Evolutionary conservation across 2,888 invertebrate genomes (phyloP).

Genomic region (Cephus rjabovi): DNA sequence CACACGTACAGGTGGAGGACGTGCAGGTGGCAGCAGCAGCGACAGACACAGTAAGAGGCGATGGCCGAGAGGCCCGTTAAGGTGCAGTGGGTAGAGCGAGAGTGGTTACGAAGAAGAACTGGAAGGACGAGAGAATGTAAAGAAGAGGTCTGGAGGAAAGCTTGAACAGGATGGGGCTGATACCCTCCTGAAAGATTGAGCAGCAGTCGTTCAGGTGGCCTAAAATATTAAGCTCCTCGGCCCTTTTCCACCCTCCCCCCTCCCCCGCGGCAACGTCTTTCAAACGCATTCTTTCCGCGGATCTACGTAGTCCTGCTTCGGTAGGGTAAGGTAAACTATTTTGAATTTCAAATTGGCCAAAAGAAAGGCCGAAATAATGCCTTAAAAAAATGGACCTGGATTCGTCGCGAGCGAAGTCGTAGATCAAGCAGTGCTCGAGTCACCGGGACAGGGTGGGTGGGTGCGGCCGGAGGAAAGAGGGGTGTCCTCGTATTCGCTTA

Average conservation of each 20-base stretch:
- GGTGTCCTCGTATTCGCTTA: too few relatives aligned
- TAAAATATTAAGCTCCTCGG: constrained; percentile 42
- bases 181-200: constrained; percentile 34
- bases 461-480: too few relatives aligned
- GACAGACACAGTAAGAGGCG: constrained; percentile 6
- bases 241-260: constrained; percentile 14
- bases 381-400: not conserved
- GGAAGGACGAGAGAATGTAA: constrained; percentile 6
- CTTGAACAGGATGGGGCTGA: constrained; percentile 10
- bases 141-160: constrained; percentile 2
- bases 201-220: constrained; percentile 19
- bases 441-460: not conserved
- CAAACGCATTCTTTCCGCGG: constrained; percentile 6
- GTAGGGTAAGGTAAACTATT: constrained; percentile 46
- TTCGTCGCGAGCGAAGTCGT: constrained; percentile 1
- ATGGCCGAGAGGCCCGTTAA: not conserved
- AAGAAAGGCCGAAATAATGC: constrained; percentile 35
- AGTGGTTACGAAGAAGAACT: constrained; percentile 12
- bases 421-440: constrained; percentile 4
- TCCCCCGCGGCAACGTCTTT: not conserved
- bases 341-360: constrained; percentile 53
- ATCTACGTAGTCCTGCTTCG: constrained; percentile 12
- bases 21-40: too few relatives aligned
- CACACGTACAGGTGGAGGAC: too few relatives aligned
- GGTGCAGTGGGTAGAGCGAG: constrained; percentile 1